phyloP scores from a whole-genome alignment of 2,888 invertebrate genomes.

The Drosophila cracens region DNA sequence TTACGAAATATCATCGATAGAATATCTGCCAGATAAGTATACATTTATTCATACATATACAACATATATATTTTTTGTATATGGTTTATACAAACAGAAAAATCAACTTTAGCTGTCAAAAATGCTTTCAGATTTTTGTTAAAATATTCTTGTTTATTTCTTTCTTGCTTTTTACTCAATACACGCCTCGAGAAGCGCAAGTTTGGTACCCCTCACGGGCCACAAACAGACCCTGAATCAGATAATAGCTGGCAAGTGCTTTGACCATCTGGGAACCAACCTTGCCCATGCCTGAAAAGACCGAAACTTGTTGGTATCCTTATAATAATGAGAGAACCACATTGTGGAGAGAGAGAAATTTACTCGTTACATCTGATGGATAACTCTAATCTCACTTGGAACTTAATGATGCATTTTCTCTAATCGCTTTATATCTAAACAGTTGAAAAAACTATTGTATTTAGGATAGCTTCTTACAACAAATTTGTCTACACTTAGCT shows the following conservation, averaged over 20 bases:
- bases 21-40: conserved; percentile 5
- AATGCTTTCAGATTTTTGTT: conserved; percentile 13
- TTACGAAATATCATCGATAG: conserved; percentile 37
- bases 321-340: too few relatives aligned
- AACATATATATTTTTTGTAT: neutral
- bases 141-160: neutral
- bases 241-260: neutral
- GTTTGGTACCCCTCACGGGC: neutral
- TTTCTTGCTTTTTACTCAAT: neutral
- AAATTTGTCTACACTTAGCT: neutral
- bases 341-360: neutral
- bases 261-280: neutral
- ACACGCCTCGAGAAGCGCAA: conserved; percentile 16
- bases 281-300: neutral
- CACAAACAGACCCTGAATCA: neutral
- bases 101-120: conserved; percentile 35
- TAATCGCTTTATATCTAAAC: too few relatives aligned
- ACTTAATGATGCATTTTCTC: too few relatives aligned
- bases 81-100: conserved; percentile 8
- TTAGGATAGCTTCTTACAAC: neutral
- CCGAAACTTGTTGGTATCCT: neutral
- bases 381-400: neutral
- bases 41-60: neutral
- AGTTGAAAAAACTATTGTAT: neutral
- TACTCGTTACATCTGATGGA: too few relatives aligned